These are phyloP conservation scores for Epsilonema sp. DNA, from an alignment of 2,888 invertebrate genomes.

Conservation along the genomic window DNA sequence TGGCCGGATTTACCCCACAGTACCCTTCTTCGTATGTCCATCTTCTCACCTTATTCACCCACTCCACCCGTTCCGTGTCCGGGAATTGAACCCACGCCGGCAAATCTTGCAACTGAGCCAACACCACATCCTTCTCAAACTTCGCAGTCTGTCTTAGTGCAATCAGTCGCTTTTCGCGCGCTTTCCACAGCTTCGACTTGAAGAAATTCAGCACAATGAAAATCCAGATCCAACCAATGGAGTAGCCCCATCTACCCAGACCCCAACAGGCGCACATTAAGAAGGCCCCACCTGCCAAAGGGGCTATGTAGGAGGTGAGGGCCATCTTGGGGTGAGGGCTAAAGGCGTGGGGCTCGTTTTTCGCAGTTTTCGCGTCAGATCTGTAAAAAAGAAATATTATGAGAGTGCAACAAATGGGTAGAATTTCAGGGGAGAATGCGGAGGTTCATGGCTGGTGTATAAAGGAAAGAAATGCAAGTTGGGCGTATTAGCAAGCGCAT, in stretches of 20 bases:
- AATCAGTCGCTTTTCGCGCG: constrained; percentile 17
- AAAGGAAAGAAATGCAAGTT: too few relatives aligned
- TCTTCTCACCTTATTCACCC: constrained; percentile 30
- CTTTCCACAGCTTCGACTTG: constrained; percentile 20
- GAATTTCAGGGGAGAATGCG: too few relatives aligned
- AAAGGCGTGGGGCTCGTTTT: too few relatives aligned
- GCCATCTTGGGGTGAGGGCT: too few relatives aligned
- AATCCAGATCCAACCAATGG: constrained; percentile 4
- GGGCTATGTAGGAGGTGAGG: constrained; percentile 5
- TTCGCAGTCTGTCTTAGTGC: constrained; percentile 14
- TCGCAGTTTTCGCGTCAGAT: too few relatives aligned
- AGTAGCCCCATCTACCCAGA: constrained; percentile 5
- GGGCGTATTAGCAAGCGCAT: too few relatives aligned
- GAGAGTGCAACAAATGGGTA: too few relatives aligned
- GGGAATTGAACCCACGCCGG: constrained; percentile 31
- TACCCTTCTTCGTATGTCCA: too few relatives aligned
- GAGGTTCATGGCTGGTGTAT: too few relatives aligned
- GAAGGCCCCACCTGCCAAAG: constrained; percentile 20
- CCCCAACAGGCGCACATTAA: constrained; percentile 13
- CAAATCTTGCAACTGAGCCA: constrained; percentile 22
- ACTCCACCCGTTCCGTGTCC: constrained; percentile 29
- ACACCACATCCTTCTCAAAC: constrained; percentile 22
- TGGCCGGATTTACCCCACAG: too few relatives aligned
- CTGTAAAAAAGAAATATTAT: too few relatives aligned
- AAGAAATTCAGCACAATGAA: constrained; percentile 4